Conservation (phyloP, 64 coral and sea anemone genomes). For the Hydrozoanthus tunicans region DNA sequence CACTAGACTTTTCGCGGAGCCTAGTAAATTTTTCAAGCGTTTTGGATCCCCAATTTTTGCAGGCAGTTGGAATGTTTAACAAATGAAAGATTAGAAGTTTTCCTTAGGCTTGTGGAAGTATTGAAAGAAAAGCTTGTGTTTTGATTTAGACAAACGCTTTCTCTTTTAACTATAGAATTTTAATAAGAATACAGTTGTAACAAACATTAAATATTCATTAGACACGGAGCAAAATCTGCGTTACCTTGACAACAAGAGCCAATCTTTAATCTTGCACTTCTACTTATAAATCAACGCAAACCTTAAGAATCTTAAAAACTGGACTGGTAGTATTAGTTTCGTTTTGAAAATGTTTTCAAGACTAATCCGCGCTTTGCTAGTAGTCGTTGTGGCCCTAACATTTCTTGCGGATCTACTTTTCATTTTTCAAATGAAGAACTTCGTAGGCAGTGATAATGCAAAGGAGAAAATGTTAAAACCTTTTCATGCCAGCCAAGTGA, state of each 20-base stretch:
- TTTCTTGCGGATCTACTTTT: constrained; percentile 48
- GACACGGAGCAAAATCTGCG: not conserved
- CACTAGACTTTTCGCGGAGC: too few relatives aligned
- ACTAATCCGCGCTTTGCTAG: constrained; percentile 30
- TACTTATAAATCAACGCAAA: not conserved
- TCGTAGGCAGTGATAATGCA: not conserved
- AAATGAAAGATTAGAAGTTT: not conserved
- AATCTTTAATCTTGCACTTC: not conserved
- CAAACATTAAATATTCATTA: not conserved
- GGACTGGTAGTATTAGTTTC: not conserved
- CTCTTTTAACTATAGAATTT: not conserved
- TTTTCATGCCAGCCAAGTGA: not conserved
- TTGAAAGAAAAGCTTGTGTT: not conserved
- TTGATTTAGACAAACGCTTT: not conserved
- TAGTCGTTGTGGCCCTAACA: constrained; percentile 42
- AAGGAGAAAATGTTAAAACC: not conserved
- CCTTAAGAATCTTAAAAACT: not conserved
- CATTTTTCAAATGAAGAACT: constrained; percentile 40
- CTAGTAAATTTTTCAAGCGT: too few relatives aligned
- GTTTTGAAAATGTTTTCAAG: constrained; percentile 39
- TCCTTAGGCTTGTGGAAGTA: not conserved
- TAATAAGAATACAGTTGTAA: not conserved
- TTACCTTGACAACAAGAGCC: not conserved
- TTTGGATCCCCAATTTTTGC: not conserved
- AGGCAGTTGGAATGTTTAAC: not conserved